Base-by-base conservation (phyloP, 2,797 vertebrate species). In the Sebastolobus altivelis region DNA sequence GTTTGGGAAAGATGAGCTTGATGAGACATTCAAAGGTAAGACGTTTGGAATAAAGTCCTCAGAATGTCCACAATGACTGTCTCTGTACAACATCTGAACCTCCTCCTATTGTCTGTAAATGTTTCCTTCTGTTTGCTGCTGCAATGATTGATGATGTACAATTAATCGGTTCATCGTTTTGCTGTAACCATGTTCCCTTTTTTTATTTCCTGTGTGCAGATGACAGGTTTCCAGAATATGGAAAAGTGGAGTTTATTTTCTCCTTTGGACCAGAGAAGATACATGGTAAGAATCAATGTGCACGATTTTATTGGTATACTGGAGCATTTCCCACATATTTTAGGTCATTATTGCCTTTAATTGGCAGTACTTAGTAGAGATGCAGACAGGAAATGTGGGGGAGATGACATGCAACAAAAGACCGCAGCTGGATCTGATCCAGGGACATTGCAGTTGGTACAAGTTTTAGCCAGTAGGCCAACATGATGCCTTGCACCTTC, bases 201-300 rank as follows among this genome's bases (percentile, higher is more conserved):
- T 75, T 59, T 37, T 60, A 16, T 68, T 63, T 79, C 33, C 33
- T 76, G 3, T 72, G 70, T 85, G 16, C 91, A 99, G 98, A 99
- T 90, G 98, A 99, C 40, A 95, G 98, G 67, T 99, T 99, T 88
- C 98, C 98, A 1, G 98, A 99, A 91, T 98, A 98, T 1, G 98
- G 98, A 78, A 99, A 99, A 94, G 98, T 99, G 88, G 98, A 99
- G 86, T 99, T 99, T 65, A 96, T 99, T 74, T 99, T 99, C 94
- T 99, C 98, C 31, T 99, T 99, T 0, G 98, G 97, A 49, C 98
- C 98, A 0, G 98, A 99, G 93, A 99, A 99, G 94, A 99, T 99
- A 70, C 97, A 98, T 96, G 98, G 98, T 99, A 95, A 93, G 90
- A 22, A 86, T 90, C 73, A 84, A 68, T 18, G 59, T 67, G 38